Percentiles rank a stretch among this genome's conserved stretches.
phyloP scores from a whole-genome alignment of 2,888 invertebrate genomes.

The Dione vanillae region DNA sequence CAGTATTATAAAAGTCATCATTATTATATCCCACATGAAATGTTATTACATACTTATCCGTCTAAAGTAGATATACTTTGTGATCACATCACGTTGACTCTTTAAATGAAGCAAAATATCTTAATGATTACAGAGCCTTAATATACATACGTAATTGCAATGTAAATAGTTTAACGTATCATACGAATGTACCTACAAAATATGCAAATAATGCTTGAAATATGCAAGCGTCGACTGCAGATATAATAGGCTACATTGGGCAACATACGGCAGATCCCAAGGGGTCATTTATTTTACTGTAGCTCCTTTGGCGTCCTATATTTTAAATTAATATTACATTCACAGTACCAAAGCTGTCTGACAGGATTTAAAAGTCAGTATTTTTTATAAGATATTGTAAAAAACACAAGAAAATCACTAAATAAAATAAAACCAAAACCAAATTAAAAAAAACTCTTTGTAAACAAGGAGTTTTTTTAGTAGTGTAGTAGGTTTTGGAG shows the following conservation, averaged over 20 bases:
- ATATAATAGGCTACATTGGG: slow-evolving; percentile 24
- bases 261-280: slow-evolving; percentile 8
- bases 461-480: no score
- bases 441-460: no score
- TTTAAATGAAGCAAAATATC: no score
- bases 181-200: slow-evolving; percentile 35
- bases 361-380: neutral
- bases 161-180: neutral
- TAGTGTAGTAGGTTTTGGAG: no score
- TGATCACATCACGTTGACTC: no score
- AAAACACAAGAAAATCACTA: no score
- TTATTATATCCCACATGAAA: no score
- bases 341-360: neutral
- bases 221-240: slow-evolving; percentile 31
- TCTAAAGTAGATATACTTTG: no score
- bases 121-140: no score
- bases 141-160: neutral
- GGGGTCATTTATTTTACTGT: slow-evolving; percentile 10
- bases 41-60: no score
- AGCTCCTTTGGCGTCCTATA: neutral
- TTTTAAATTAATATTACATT: slow-evolving; percentile 13
- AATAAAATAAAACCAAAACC: no score
- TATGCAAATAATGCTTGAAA: slow-evolving; percentile 40
- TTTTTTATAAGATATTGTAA: neutral
- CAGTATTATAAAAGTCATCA: no score